phyloP scores from a whole-genome alignment of 2,113 vertebrate genomes.

The Phainopepla nitens region DNA sequence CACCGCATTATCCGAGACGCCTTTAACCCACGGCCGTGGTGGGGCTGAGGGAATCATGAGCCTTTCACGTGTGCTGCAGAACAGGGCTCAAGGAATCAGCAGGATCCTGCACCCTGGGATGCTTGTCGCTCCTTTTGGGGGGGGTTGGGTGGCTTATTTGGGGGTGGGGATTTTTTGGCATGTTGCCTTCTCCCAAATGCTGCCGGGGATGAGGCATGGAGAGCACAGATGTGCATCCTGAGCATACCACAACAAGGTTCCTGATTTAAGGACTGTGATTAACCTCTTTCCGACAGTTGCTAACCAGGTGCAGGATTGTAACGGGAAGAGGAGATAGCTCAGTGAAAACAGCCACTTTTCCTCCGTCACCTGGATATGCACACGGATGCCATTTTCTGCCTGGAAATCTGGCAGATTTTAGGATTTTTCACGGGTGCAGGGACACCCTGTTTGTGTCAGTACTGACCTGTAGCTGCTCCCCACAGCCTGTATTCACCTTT shows the following conservation, averaged over 20 bases:
- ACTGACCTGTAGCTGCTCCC: not conserved
- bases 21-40: not conserved
- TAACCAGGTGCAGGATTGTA: slow-evolving; percentile 47
- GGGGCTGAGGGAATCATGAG: not conserved
- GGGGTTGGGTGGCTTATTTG: not conserved
- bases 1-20: accelerated
- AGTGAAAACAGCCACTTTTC: slow-evolving; percentile 12
- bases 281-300: slow-evolving; percentile 55
- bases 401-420: not conserved
- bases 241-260: slow-evolving; percentile 21
- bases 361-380: slow-evolving; percentile 32
- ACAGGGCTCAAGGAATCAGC: not conserved
- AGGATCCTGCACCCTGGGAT: not conserved
- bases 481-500: not conserved
- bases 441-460: not conserved
- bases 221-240: slow-evolving; percentile 50
- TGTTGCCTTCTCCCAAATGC: not conserved
- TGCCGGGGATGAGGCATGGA: not conserved
- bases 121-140: accelerated
- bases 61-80: not conserved
- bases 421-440: not conserved
- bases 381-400: slow-evolving; percentile 47
- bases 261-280: slow-evolving; percentile 65
- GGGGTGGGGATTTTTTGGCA: not conserved
- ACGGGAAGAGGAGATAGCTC: not conserved